Percentiles rank a stretch among this genome's conserved stretches.
Conservation (phyloP, 2,113 vertebrate species). For the Zosterops japonicus region DNA sequence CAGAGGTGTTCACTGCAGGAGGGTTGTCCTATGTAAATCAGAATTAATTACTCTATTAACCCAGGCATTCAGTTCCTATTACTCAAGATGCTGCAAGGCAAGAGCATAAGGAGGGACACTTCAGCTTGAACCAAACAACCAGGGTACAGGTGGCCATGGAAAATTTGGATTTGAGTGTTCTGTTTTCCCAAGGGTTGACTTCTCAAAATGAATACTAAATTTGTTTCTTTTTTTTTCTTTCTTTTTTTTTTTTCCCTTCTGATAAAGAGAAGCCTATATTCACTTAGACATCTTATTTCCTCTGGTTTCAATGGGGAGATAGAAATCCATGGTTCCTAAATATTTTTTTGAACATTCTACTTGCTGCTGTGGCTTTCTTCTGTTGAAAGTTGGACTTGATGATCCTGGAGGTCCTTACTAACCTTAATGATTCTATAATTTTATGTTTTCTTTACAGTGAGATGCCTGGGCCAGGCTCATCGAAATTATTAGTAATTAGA, state of each 20-base stretch:
- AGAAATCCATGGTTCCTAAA: not conserved
- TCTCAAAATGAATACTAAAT: not conserved
- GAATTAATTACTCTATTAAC: constrained; percentile 30
- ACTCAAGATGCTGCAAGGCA: not conserved
- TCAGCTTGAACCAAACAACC: not conserved
- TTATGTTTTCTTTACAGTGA: not conserved
- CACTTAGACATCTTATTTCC: not conserved
- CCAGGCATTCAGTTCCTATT: constrained; percentile 1
- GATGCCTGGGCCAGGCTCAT: not conserved
- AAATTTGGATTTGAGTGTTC: not conserved
- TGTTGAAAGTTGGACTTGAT: not conserved
- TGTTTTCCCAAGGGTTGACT: not conserved
- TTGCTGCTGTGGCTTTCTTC: not conserved
- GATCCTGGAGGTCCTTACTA: not conserved
- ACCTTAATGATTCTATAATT: not conserved
- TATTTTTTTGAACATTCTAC: not conserved
- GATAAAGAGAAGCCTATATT: not conserved
- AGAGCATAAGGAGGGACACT: not conserved
- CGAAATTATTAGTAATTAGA: not conserved
- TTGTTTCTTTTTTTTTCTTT: rapidly evolving
- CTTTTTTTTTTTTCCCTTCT: rapidly evolving
- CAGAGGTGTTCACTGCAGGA: not conserved
- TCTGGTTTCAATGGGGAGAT: not conserved
- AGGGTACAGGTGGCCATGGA: not conserved
- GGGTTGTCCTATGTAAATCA: not conserved